Evolutionary conservation across 2,797 vertebrate species (phyloP).

Genomic region (Ctenosaura bakeri): DNA sequence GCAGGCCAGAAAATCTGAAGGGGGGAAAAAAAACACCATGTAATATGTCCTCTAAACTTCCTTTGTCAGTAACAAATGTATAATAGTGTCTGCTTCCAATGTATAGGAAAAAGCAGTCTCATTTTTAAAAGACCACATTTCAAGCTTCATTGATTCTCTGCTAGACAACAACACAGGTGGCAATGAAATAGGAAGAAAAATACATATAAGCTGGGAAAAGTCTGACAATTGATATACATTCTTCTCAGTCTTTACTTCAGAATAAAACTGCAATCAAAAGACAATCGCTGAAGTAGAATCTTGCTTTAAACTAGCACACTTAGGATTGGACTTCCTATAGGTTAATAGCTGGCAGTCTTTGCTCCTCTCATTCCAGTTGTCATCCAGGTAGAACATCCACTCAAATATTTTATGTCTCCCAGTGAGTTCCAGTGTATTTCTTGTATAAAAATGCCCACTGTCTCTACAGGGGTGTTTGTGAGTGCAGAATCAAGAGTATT

Average conservation of each 20-base stretch:
- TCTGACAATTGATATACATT: neutral
- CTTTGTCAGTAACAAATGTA: constrained; percentile 47
- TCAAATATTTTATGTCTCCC: too few relatives aligned
- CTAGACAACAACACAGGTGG: neutral
- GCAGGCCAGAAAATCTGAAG: constrained; percentile 87
- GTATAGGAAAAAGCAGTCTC: constrained; percentile 37
- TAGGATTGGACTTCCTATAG: neutral
- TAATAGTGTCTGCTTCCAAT: constrained; percentile 6
- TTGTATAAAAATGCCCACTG: too few relatives aligned
- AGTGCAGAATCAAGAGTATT: too few relatives aligned
- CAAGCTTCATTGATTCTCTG: constrained; percentile 32
- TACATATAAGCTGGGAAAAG: neutral
- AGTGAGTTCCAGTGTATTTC: too few relatives aligned
- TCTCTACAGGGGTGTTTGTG: too few relatives aligned
- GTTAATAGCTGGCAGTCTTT: neutral
- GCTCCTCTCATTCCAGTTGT: neutral
- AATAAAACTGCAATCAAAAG: neutral
- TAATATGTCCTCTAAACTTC: constrained; percentile 54
- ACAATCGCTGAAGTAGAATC: neutral
- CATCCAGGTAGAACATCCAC: too few relatives aligned
- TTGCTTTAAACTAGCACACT: neutral
- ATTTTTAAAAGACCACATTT: constrained; percentile 5
- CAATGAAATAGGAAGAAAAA: neutral
- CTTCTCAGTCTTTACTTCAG: neutral
- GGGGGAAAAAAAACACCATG: constrained; percentile 41